Conservation (phyloP, 2,888 invertebrate genomes). For the Eurytoma californica region DNA sequence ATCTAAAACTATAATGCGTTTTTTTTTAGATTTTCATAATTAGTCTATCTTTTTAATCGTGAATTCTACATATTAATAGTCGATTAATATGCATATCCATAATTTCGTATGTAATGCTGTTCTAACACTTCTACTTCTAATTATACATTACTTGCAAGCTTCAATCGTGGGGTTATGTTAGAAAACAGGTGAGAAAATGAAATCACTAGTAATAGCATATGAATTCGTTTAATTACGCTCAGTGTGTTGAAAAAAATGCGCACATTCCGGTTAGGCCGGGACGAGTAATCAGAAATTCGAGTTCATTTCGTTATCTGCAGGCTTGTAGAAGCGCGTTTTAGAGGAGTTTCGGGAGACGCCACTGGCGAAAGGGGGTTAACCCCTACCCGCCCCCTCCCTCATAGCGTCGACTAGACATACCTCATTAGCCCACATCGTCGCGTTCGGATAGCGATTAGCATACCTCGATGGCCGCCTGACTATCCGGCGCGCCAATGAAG, state of each 20-base stretch:
- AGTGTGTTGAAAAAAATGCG: too few relatives aligned
- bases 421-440: constrained; percentile 50
- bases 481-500: neutral
- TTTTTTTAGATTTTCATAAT: too few relatives aligned
- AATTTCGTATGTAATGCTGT: too few relatives aligned
- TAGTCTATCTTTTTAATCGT: too few relatives aligned
- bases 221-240: too few relatives aligned
- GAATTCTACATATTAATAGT: too few relatives aligned
- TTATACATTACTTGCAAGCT: constrained; percentile 15
- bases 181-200: neutral
- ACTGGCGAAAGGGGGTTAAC: neutral
- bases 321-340: neutral
- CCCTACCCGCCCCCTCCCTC: neutral
- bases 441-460: constrained; percentile 42
- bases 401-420: constrained; percentile 31
- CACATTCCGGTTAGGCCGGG: constrained; percentile 66
- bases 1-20: too few relatives aligned
- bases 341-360: neutral
- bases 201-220: neutral
- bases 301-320: constrained; percentile 58
- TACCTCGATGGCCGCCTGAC: constrained; percentile 3
- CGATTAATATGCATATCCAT: too few relatives aligned
- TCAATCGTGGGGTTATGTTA: neutral
- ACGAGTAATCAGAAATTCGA: constrained; percentile 68
- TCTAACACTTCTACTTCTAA: neutral